Evolutionary conservation across 2,888 invertebrate genomes (phyloP).

Genomic region (Autographa gamma): DNA sequence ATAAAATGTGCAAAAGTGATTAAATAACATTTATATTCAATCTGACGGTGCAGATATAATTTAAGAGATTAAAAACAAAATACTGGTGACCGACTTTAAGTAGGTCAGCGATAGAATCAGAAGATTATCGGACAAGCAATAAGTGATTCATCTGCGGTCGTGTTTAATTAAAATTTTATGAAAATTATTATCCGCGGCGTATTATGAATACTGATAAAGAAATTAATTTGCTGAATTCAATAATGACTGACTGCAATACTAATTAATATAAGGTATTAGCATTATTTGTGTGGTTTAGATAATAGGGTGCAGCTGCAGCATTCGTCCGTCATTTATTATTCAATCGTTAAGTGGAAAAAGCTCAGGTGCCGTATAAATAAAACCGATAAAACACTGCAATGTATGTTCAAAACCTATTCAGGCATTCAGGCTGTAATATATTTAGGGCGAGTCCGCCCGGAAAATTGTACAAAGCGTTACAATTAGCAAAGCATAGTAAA

Average conservation of each 20-base stretch:
- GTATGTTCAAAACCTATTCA: background rate
- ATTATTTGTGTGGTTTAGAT: background rate
- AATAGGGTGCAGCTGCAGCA: background rate
- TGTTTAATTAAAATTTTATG: conserved; percentile 1
- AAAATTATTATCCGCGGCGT: background rate
- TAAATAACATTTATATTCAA: too few species aligned
- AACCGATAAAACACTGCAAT: background rate
- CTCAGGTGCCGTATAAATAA: background rate
- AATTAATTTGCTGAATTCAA: background rate
- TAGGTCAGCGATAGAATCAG: background rate
- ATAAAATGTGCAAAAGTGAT: too few species aligned
- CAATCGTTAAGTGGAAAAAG: background rate
- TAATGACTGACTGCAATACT: background rate
- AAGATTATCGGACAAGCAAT: background rate
- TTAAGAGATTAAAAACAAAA: background rate
- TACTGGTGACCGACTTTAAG: background rate
- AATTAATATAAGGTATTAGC: background rate
- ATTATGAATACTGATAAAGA: background rate
- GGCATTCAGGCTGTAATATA: background rate
- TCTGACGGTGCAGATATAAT: too few species aligned
- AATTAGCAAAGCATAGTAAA: too few species aligned
- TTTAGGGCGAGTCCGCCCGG: background rate
- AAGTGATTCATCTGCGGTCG: background rate
- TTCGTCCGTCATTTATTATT: background rate
- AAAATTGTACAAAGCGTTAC: too few species aligned